Evolutionary conservation across 2,797 vertebrate species (phyloP).

Genomic region (Okamejei kenojei): DNA sequence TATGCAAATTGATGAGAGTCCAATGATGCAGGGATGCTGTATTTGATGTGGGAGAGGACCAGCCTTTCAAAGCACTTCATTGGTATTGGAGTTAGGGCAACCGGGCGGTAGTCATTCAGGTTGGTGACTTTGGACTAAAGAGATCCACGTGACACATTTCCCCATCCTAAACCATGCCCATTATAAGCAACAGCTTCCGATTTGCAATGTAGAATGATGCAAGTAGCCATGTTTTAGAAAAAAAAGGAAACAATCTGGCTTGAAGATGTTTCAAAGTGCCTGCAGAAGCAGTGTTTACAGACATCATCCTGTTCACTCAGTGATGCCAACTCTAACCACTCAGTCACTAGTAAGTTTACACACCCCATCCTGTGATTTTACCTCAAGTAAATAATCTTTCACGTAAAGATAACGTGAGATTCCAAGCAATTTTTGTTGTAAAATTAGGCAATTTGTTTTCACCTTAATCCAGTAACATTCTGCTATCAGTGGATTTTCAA

Average conservation of each 20-base stretch:
- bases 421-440: background rate
- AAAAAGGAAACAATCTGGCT: background rate
- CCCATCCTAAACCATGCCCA: background rate
- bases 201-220: background rate
- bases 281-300: background rate
- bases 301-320: background rate
- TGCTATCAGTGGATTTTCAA: background rate
- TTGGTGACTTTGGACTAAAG: no score
- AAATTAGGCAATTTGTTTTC: background rate
- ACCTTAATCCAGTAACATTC: background rate
- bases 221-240: background rate
- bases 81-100: no score
- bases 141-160: background rate
- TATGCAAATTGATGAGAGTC: no score
- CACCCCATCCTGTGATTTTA: background rate
- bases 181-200: background rate
- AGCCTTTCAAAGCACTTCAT: no score
- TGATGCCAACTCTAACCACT: background rate
- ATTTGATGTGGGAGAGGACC: no score
- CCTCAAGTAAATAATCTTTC: background rate
- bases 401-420: background rate
- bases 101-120: no score
- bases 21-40: no score
- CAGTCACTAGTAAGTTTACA: background rate
- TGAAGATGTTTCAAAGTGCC: background rate